phyloP scores from a whole-genome alignment of 1,140 invertebrate species.

The Archivesica marissinica region DNA sequence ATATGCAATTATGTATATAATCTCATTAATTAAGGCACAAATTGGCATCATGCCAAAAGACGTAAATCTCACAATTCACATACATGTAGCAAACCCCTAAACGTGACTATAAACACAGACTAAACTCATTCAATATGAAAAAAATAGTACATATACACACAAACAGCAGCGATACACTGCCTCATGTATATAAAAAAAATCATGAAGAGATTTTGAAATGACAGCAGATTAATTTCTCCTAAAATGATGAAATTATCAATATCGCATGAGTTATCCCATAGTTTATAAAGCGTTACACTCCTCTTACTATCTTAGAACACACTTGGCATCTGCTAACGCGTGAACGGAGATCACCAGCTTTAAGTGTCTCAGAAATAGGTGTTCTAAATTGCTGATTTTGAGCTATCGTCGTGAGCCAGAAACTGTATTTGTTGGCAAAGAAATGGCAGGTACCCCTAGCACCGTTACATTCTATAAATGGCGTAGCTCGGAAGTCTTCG shows the following conservation, averaged over 20 bases:
- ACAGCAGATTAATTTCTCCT: neutral
- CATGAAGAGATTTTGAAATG: conserved; percentile 13
- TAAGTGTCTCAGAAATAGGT: conserved; percentile 95
- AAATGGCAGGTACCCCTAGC: conserved; percentile 97
- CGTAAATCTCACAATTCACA: neutral
- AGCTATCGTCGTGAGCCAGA: conserved; percentile 99
- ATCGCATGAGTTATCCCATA: neutral
- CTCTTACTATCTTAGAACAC: conserved; percentile 87
- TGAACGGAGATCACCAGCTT: conserved; percentile 92
- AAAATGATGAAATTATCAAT: conserved; percentile 6
- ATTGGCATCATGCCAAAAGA: conserved; percentile 10
- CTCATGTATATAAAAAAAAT: neutral
- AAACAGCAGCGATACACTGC: neutral
- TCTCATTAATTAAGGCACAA: conserved; percentile 41
- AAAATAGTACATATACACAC: conserved; percentile 19
- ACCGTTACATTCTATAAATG: conserved; percentile 98
- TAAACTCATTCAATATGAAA: neutral
- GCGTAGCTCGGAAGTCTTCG: conserved; percentile 97
- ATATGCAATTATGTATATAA: conserved; percentile 33
- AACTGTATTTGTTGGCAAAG: conserved; percentile 98
- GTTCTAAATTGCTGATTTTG: conserved; percentile 89
- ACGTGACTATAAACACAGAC: neutral
- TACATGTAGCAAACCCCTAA: conserved; percentile 11
- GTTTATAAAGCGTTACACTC: neutral
- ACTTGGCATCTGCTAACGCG: conserved; percentile 97